phyloP scores from a whole-genome alignment of 2,888 invertebrate genomes.

The Myathropa florea region DNA sequence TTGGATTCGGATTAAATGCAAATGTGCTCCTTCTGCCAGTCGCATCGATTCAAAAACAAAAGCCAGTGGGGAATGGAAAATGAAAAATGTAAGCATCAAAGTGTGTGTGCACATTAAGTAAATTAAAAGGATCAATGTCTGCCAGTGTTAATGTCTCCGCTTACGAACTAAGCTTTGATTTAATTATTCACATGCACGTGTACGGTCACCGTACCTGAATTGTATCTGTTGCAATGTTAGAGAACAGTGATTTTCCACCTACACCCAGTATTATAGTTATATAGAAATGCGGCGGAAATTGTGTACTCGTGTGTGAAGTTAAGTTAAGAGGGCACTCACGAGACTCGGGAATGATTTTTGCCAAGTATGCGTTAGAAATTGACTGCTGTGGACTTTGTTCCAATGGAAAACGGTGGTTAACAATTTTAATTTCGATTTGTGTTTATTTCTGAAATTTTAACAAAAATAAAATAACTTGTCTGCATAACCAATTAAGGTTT shows the following conservation, averaged over 20 bases:
- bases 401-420: no score
- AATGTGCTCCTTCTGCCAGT: not conserved
- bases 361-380: no score
- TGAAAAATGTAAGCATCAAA: not conserved
- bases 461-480: no score
- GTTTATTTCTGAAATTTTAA: no score
- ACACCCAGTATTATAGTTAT: not conserved
- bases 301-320: not conserved
- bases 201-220: not conserved
- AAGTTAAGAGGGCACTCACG: no score
- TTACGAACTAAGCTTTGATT: slow-evolving; percentile 52
- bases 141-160: slow-evolving; percentile 36
- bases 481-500: no score
- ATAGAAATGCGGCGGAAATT: not conserved
- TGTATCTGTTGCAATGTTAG: not conserved
- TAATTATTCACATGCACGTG: slow-evolving; percentile 37
- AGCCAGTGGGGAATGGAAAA: slow-evolving; percentile 19
- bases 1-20: slow-evolving; percentile 36
- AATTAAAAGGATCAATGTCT: slow-evolving; percentile 49
- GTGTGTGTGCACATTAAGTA: slow-evolving; percentile 42
- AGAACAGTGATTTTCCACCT: not conserved
- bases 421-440: no score
- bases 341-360: no score
- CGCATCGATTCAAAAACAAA: slow-evolving; percentile 3
- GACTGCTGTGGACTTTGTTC: no score